Percentiles rank a stretch among this genome's conserved stretches.
Conservation (phyloP, 2,113 vertebrate species). For the Neopipo cinnamomea region DNA sequence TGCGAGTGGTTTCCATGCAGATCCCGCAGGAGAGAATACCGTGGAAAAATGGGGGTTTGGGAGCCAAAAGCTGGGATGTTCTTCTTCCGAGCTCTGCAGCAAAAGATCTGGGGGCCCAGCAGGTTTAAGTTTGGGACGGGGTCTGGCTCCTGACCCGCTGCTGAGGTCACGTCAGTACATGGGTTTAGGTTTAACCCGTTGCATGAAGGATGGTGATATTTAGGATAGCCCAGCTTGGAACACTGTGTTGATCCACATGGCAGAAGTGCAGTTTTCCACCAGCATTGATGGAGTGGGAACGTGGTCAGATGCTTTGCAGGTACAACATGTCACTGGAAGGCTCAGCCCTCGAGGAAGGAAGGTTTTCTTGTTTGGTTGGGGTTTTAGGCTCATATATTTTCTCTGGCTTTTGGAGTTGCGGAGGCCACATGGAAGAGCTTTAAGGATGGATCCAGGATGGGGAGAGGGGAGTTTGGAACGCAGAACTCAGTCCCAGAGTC, state of each 20-base stretch:
- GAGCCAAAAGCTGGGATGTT: slow-evolving; percentile 21
- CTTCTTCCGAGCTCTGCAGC: neutral
- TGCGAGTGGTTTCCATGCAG: neutral
- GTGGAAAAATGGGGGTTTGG: slow-evolving; percentile 12
- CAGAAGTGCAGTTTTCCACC: neutral
- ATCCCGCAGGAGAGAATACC: neutral
- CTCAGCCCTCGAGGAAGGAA: neutral
- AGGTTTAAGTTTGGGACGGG: neutral
- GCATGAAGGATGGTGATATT: neutral
- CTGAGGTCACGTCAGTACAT: fast-evolving
- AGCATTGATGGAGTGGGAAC: fast-evolving
- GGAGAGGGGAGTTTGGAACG: neutral
- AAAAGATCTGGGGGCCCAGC: neutral
- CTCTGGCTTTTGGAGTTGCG: neutral
- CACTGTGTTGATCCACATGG: neutral
- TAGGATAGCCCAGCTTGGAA: neutral
- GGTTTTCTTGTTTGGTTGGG: neutral
- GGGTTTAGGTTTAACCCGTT: neutral
- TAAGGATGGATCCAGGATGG: neutral
- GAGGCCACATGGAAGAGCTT: slow-evolving; percentile 5
- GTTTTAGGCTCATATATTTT: neutral
- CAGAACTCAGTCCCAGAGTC: neutral
- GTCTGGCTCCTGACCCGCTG: neutral
- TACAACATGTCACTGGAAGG: neutral
- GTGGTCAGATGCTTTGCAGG: neutral